phyloP scores from a whole-genome alignment of 1,140 invertebrate species.

The Tetraneura akinire region DNA sequence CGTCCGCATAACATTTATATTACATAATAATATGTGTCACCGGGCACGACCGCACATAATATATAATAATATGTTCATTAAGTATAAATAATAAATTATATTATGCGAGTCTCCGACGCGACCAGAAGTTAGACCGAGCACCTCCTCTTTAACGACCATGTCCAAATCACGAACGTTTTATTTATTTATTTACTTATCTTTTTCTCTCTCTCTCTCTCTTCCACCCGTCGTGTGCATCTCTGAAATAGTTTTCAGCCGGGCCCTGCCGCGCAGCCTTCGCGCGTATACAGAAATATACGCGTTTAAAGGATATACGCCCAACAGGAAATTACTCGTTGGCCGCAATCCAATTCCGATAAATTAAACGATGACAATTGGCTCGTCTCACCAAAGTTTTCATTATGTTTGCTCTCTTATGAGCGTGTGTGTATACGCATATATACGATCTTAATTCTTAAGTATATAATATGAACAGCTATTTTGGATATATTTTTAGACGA shows the following conservation, averaged over 20 bases:
- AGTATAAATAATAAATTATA: too few species aligned
- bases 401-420: constrained; percentile 41
- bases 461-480: not conserved
- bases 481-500: constrained; percentile 40
- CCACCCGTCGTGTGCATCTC: not conserved
- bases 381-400: constrained; percentile 50
- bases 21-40: too few species aligned
- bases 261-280: not conserved
- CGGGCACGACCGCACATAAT: too few species aligned
- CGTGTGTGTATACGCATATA: not conserved
- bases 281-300: constrained; percentile 31
- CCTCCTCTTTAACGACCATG: constrained; percentile 28
- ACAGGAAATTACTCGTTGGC: constrained; percentile 49
- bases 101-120: not conserved
- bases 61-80: too few species aligned
- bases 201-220: not conserved
- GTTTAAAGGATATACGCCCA: constrained; percentile 44
- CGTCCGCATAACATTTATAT: not conserved
- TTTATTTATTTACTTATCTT: constrained; percentile 6
- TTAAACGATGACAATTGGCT: constrained; percentile 51
- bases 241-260: constrained; percentile 47
- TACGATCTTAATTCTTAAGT: not conserved
- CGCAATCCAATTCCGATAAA: constrained; percentile 41
- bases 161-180: constrained; percentile 35
- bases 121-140: not conserved